Base-by-base conservation (phyloP, 2,113 vertebrate genomes). In the Crotophaga sulcirostris region DNA sequence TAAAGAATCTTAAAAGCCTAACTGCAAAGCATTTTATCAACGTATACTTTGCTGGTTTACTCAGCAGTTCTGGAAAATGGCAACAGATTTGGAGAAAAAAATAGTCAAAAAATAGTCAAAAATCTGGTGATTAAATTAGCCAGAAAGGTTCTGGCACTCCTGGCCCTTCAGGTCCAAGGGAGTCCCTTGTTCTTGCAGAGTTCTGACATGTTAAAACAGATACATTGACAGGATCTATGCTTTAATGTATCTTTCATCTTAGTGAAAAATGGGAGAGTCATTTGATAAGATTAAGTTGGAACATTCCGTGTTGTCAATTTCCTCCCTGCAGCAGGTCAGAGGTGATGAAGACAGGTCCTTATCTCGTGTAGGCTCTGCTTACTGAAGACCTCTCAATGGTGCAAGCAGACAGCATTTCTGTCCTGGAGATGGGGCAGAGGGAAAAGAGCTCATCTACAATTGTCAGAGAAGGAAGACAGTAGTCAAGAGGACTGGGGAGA, bases 181-280 rank as follows among this genome's bases (percentile, higher is more conserved):
- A 79, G 10, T 3, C 18, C 34, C 16, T 7, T 0, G 2, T 16
- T 31, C 7, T 4, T 44, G 12, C 16, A 17, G n/a, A 47, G 11
- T 16, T 9, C 29, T n/a, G 19, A 55, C 26, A 25, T 18, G 33
- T 29, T 11, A 36, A 67, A 74, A 18, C 5, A 67, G 47, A 25
- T 24, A 9, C 3, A 52, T 23, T 2, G 3, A 16, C 6, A 5
- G 4, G 33, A 20, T 52, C 19, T 59, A 13, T 38, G 23, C 11
- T 38, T 49, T 8, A 16, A n/a, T 13, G 2, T 20, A 9, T 44
- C 13, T 52, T 75, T 38, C 3, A 5, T 33, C 76, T 75, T 51
- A 42, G 42, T 31, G 44, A 33, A 55, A 75, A 76, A 36, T 1
- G 7, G 21, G 19, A 24, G 4, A 47, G 55, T 60, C 10, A 5